Conservation (phyloP, 1,140 invertebrate genomes). For the Drosophila kurseongensis region DNA sequence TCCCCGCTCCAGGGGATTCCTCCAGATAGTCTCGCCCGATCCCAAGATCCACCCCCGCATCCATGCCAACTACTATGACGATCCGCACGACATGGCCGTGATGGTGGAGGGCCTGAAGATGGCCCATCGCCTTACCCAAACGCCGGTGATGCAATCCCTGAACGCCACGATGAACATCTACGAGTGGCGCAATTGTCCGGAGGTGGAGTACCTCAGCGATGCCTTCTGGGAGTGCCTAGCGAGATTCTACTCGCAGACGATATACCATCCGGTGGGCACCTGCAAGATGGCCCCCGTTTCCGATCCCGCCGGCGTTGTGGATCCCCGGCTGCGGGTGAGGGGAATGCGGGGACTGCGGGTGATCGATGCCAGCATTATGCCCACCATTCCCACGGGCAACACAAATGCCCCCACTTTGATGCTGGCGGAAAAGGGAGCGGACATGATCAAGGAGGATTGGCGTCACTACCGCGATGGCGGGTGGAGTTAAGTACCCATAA, state of each 20-base stretch:
- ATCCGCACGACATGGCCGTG: slow-evolving; percentile 89
- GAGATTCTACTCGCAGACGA: slow-evolving; percentile 88
- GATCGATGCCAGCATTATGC: slow-evolving; percentile 91
- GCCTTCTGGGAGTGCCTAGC: slow-evolving; percentile 90
- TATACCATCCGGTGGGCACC: slow-evolving; percentile 88
- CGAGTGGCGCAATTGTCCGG: slow-evolving; percentile 87
- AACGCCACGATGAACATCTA: slow-evolving; percentile 88
- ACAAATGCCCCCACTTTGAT: slow-evolving; percentile 90
- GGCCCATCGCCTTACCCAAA: slow-evolving; percentile 87
- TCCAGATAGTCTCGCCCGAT: slow-evolving; percentile 88
- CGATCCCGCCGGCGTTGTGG: slow-evolving; percentile 87
- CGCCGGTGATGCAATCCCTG: slow-evolving; percentile 87
- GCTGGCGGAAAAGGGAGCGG: slow-evolving; percentile 89
- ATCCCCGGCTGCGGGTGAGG: slow-evolving; percentile 86
- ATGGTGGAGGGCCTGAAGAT: slow-evolving; percentile 91
- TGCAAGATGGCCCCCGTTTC: slow-evolving; percentile 88
- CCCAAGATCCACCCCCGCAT: slow-evolving; percentile 90
- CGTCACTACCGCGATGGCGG: slow-evolving; percentile 65
- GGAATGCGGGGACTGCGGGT: slow-evolving; percentile 88
- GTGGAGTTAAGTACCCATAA: slow-evolving; percentile 22
- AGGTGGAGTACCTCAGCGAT: slow-evolving; percentile 85
- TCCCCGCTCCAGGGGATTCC: slow-evolving; percentile 89
- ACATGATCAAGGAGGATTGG: slow-evolving; percentile 88
- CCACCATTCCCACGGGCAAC: slow-evolving; percentile 88
- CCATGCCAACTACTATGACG: slow-evolving; percentile 91